These are phyloP conservation scores for Sebastes itinus DNA, from an alignment of 2,797 vertebrate species.

Conservation along the genomic window DNA sequence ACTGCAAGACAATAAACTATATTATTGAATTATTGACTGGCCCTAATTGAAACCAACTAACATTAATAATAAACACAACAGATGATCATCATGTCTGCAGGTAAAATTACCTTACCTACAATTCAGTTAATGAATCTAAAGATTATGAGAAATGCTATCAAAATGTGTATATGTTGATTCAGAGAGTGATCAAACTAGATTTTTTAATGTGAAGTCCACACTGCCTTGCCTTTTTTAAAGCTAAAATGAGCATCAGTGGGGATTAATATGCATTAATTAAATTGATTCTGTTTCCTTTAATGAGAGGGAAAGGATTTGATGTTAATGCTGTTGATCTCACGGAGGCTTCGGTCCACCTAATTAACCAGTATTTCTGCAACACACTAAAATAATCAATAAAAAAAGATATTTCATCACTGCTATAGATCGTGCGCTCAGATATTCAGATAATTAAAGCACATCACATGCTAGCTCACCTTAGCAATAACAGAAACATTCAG, in stretches of 20 bases:
- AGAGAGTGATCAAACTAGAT: conserved; percentile 60
- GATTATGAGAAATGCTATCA: conserved; percentile 44
- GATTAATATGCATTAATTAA: conserved; percentile 99
- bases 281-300: conserved; percentile 96
- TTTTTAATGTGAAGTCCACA: conserved; percentile 69
- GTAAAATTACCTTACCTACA: conserved; percentile 26
- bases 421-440: conserved; percentile 70
- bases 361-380: conserved; percentile 91
- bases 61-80: neutral
- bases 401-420: conserved; percentile 82
- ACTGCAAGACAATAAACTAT: neutral
- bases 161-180: conserved; percentile 25
- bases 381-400: conserved; percentile 90
- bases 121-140: conserved; percentile 55
- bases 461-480: conserved; percentile 36
- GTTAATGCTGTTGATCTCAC: conserved; percentile 94
- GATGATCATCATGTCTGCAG: conserved; percentile 21
- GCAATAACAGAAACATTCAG: conserved; percentile 26
- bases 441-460: conserved; percentile 73
- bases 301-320: conserved; percentile 95
- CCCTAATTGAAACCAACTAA: neutral
- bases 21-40: neutral
- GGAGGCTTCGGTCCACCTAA: conserved; percentile 90
- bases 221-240: conserved; percentile 77
- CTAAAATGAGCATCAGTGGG: conserved; percentile 93